Evolutionary conservation across 2,888 invertebrate species (phyloP).

Genomic region (Spodoptera exigua): DNA sequence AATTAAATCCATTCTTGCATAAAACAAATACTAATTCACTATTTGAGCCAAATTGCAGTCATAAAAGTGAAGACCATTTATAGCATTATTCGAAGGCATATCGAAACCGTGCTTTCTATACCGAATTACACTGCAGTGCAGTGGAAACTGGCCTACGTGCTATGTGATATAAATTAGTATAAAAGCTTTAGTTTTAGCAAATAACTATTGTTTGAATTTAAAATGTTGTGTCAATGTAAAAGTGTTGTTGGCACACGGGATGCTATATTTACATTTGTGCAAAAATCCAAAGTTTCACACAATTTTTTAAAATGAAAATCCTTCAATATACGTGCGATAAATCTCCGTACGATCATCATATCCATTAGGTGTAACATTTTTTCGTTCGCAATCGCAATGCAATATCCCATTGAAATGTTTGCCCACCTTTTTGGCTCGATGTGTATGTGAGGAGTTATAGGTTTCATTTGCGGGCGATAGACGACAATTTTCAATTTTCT

Average conservation of each 20-base stretch:
- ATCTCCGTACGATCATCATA: constrained; percentile 31
- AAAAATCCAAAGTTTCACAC: background rate
- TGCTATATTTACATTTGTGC: fast-evolving
- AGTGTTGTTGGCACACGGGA: too few species aligned
- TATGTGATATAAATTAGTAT: constrained; percentile 18
- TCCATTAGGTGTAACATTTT: constrained; percentile 50
- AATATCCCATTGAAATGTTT: constrained; percentile 57
- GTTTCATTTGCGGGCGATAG: constrained; percentile 90
- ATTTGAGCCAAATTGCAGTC: constrained; percentile 83
- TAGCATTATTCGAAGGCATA: constrained; percentile 86
- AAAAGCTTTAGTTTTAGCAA: constrained; percentile 8
- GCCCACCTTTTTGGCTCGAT: constrained; percentile 66
- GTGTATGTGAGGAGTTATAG: constrained; percentile 87
- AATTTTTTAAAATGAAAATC: background rate
- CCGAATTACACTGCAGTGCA: constrained; percentile 75
- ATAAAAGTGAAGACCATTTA: constrained; percentile 87
- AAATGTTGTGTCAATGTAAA: too few species aligned
- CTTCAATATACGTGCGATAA: constrained; percentile 6
- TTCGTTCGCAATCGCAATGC: constrained; percentile 44
- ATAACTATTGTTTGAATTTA: background rate
- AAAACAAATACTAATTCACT: constrained; percentile 85
- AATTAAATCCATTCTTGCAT: constrained; percentile 81
- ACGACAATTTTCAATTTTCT: constrained; percentile 90
- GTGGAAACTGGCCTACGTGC: constrained; percentile 48
- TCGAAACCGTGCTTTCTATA: constrained; percentile 82